phyloP scores from a whole-genome alignment of 2,797 vertebrate species.

The Sus cebifrons region DNA sequence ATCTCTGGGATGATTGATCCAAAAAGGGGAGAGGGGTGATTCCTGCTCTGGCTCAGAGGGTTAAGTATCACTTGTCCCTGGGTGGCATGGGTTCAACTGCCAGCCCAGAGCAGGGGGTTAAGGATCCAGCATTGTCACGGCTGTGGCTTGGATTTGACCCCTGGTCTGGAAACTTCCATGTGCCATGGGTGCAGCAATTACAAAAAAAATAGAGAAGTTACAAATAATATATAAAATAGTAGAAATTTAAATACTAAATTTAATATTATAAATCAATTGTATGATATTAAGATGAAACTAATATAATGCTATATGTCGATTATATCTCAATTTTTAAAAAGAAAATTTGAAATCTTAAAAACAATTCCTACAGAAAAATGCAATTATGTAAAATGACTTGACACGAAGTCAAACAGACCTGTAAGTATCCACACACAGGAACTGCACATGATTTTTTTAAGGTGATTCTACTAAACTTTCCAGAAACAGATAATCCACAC shows the following conservation, averaged over 20 bases:
- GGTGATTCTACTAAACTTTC: not conserved
- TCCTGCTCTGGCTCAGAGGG: too few relatives aligned
- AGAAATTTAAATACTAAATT: not conserved
- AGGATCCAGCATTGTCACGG: too few relatives aligned
- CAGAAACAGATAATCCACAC: not conserved
- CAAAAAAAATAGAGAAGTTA: not conserved
- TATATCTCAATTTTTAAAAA: not conserved
- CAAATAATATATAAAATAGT: not conserved
- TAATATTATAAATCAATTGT: not conserved
- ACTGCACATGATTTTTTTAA: not conserved
- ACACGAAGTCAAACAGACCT: not conserved
- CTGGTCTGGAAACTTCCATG: too few relatives aligned
- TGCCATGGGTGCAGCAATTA: too few relatives aligned
- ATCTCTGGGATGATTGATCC: not conserved
- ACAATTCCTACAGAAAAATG: not conserved
- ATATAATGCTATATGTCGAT: not conserved
- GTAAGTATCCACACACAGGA: not conserved
- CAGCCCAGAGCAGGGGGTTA: too few relatives aligned
- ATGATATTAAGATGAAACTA: not conserved
- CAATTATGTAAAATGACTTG: not conserved
- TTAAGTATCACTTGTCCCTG: too few relatives aligned
- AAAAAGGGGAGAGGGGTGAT: too few relatives aligned
- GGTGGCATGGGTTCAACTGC: too few relatives aligned
- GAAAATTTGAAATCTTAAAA: not conserved
- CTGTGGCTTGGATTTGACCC: too few relatives aligned